Conservation (phyloP, 2,888 invertebrate genomes). For the Corbicula japonica region DNA sequence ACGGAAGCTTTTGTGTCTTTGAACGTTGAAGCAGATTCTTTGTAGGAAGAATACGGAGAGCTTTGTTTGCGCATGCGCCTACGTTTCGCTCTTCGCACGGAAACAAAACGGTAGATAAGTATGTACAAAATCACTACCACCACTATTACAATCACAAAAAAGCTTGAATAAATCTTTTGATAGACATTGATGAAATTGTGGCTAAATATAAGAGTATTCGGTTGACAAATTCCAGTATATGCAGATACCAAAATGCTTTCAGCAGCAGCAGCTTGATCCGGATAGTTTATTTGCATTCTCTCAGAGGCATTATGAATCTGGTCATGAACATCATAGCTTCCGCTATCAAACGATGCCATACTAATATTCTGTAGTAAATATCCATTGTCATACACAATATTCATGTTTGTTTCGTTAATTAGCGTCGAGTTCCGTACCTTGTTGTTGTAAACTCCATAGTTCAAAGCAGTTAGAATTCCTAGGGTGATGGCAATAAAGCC, state of each 20-base stretch:
- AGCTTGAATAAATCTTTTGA: slow-evolving; percentile 80
- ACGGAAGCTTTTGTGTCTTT: slow-evolving; percentile 47
- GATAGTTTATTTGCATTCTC: too few relatives aligned
- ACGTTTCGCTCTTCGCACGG: slow-evolving; percentile 66
- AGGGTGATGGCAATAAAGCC: slow-evolving; percentile 65
- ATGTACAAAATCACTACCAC: slow-evolving; percentile 83
- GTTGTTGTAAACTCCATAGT: slow-evolving; percentile 67
- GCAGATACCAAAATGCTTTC: neutral
- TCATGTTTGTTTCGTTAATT: too few relatives aligned
- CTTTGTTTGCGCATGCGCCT: slow-evolving; percentile 55
- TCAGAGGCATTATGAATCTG: too few relatives aligned
- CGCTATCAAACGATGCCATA: too few relatives aligned
- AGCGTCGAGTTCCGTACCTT: neutral
- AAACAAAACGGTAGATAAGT: slow-evolving; percentile 78
- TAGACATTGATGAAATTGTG: slow-evolving; percentile 70
- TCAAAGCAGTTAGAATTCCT: slow-evolving; percentile 72
- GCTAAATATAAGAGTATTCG: slow-evolving; percentile 74
- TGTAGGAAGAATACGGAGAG: slow-evolving; percentile 57
- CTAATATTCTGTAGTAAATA: too few relatives aligned
- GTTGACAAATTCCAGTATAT: slow-evolving; percentile 29
- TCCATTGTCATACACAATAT: too few relatives aligned
- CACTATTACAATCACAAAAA: slow-evolving; percentile 81
- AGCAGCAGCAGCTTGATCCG: too few relatives aligned
- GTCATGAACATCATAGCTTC: too few relatives aligned
- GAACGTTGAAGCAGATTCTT: slow-evolving; percentile 26